Base-by-base conservation (phyloP, 1,140 invertebrate genomes). In the Hyles vespertilio region DNA sequence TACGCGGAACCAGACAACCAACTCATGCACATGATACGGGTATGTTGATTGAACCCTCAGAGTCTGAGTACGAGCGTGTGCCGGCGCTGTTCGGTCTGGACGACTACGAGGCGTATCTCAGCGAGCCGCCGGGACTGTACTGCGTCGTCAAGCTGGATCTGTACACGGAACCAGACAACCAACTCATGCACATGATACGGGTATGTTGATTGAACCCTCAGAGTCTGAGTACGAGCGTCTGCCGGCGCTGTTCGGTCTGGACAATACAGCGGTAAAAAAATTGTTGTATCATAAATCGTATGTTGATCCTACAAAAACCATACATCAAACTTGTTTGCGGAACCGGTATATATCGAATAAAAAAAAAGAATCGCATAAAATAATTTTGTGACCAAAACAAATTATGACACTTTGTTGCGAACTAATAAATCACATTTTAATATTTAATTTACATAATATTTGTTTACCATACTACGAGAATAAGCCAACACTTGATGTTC, bases 31-130 rank as follows among this genome's bases (percentile, higher is more conserved):
- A 33, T 57, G 11, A 57, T 57, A 46, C 43, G 34, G 32, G 56
- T 57, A 57, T 49, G 47, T 52, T n/a, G 12, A 49, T 49, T 2
- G 6, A n/a, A n/a, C 22, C 22, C 22, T 6, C 34, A 56, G 55
- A 49, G 2, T 34, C 55, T 5, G 49, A 51, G 43, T 58, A 58
- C 40, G n/a, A 44, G 7, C 56, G 49, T 36, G 51, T 58, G 49
- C 56, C 56, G 34, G 11, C 33, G 5, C 36, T 58, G 11, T 58
- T 51, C 40, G 40, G 12, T 7, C 12, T 58, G 22, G 56, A 58
- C 32, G 49, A 46, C 5, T 51, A 58, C 10, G 34, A 51, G 5
- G 12, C 40, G 7, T 58, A 49, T 33, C 12, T 58, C 3, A 36
- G 6, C n/a, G 10, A 49, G 5, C n/a, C n/a, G 5, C 8, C 12